Evolutionary conservation across 2,797 vertebrate genomes (phyloP).

Genomic region (Cryptoprocta ferox): DNA sequence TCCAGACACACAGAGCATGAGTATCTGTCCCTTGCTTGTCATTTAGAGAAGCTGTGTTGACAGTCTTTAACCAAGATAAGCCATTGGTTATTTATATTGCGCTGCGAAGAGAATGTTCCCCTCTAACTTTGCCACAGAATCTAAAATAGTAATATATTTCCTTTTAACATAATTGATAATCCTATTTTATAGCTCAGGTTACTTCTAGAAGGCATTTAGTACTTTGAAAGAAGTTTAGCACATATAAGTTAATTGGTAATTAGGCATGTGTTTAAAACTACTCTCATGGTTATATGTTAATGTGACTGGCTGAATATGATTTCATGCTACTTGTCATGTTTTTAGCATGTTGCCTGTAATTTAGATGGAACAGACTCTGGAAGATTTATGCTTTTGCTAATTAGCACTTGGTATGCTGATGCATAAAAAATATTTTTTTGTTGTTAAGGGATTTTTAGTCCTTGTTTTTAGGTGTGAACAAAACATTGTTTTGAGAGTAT

Average conservation of each 20-base stretch:
- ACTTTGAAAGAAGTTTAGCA: not conserved
- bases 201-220: not conserved
- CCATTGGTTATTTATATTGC: not conserved
- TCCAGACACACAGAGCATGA: not conserved
- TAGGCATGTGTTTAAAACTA: not conserved
- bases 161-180: not conserved
- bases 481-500: slow-evolving; percentile 8
- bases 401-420: not conserved
- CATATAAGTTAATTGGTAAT: not conserved
- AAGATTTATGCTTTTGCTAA: not conserved
- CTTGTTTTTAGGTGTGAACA: slow-evolving; percentile 7
- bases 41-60: not conserved
- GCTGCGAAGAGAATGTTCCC: not conserved
- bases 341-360: not conserved
- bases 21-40: not conserved
- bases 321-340: not conserved
- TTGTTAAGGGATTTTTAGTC: not conserved
- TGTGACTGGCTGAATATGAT: not conserved
- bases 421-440: not conserved
- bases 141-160: not conserved
- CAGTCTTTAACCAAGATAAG: not conserved
- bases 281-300: not conserved
- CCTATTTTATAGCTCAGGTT: not conserved
- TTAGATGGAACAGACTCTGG: not conserved
- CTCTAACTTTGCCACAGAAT: not conserved